These are phyloP conservation scores for Eidolon helvum DNA, from an alignment of 2,113 vertebrate species.

Conservation along the genomic window DNA sequence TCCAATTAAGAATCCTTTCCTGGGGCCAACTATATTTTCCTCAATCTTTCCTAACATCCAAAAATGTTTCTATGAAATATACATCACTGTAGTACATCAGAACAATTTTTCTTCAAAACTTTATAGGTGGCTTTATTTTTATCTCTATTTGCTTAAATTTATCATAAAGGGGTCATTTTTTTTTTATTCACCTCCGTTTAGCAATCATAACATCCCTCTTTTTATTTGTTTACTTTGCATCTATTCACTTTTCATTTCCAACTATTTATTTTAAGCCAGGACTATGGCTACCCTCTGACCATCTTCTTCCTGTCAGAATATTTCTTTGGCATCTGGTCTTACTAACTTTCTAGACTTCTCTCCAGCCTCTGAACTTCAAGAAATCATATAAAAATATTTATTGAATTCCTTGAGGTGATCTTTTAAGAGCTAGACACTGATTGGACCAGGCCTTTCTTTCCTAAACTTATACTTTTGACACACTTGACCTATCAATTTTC, in stretches of 20 bases:
- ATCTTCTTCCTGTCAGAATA: neutral
- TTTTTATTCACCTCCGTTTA: neutral
- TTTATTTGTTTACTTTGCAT: neutral
- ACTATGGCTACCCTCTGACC: neutral
- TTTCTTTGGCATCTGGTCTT: neutral
- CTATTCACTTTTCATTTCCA: neutral
- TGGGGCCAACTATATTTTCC: neutral
- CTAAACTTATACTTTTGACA: neutral
- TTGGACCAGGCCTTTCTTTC: neutral
- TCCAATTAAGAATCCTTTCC: neutral
- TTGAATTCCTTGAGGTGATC: neutral
- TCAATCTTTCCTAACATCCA: neutral
- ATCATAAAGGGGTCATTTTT: neutral
- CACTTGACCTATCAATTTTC: neutral
- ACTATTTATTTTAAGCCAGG: neutral
- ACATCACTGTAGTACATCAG: neutral
- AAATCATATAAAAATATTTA: constrained; percentile 26
- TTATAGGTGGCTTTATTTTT: neutral
- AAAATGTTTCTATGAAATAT: neutral
- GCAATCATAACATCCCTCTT: neutral
- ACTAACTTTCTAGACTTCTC: neutral
- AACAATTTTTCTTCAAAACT: neutral
- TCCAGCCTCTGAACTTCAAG: neutral
- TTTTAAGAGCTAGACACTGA: neutral
- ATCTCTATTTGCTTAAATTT: neutral